phyloP scores from a whole-genome alignment of 2,797 vertebrate species.

The Cyprinodon diabolis region DNA sequence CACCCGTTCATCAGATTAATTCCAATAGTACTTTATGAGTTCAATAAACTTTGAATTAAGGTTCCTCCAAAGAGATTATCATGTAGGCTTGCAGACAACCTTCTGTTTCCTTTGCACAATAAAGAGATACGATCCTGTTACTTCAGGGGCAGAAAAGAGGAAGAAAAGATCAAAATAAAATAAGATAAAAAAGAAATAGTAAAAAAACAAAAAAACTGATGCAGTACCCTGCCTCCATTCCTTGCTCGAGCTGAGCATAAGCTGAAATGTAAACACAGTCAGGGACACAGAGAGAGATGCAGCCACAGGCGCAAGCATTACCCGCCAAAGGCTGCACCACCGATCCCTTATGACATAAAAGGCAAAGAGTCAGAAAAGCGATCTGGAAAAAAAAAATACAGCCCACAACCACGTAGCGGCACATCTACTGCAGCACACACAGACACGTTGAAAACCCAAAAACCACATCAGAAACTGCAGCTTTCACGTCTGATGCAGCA shows the following conservation, averaged over 20 bases:
- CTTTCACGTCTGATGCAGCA: constrained; percentile 2
- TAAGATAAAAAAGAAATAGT: constrained; percentile 15
- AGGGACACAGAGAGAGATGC: constrained; percentile 22
- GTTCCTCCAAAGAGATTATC: neutral
- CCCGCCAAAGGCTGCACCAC: constrained; percentile 15
- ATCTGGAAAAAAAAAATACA: constrained; percentile 14
- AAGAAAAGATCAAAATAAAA: neutral
- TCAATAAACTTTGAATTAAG: neutral
- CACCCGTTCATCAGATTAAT: neutral
- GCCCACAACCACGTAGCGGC: constrained; percentile 13
- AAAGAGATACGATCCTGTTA: constrained; percentile 28
- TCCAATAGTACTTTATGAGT: neutral
- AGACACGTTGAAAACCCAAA: constrained; percentile 13
- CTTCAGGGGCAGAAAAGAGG: constrained; percentile 4
- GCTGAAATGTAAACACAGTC: constrained; percentile 45
- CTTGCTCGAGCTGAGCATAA: constrained; percentile 38
- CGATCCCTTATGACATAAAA: constrained; percentile 41
- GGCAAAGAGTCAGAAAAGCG: constrained; percentile 21
- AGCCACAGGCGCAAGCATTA: constrained; percentile 24
- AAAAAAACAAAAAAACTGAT: constrained; percentile 4
- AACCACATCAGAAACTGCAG: constrained; percentile 10
- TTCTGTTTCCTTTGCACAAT: neutral
- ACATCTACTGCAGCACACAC: constrained; percentile 18
- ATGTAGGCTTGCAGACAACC: constrained; percentile 18
- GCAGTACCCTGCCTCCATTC: constrained; percentile 17